Percentiles rank a stretch among this genome's conserved stretches.
Conservation (phyloP, 30 jellyfish, hydroid and myxozoan genomes). For the Rhopilema esculentum region DNA sequence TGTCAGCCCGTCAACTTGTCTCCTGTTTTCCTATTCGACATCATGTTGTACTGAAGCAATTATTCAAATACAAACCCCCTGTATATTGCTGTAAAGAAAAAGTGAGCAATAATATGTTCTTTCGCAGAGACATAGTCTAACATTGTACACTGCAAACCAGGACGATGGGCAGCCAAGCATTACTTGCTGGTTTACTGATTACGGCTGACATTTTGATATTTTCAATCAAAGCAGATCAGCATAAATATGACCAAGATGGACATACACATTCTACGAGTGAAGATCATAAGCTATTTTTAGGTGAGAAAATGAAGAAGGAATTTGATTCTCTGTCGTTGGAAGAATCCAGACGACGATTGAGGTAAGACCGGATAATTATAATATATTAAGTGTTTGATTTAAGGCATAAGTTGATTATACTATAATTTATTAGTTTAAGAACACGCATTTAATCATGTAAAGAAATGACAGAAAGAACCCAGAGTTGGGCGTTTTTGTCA, state of each 20-base stretch:
- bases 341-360: slow-evolving; percentile 83
- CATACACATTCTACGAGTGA: slow-evolving; percentile 55
- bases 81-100: neutral
- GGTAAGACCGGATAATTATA: slow-evolving; percentile 45
- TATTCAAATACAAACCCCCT: neutral
- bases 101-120: neutral
- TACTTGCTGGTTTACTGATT: neutral
- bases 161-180: neutral
- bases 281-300: slow-evolving; percentile 83
- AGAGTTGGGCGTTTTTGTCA: too few species aligned
- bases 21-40: neutral
- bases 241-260: slow-evolving; percentile 51
- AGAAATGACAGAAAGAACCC: too few species aligned
- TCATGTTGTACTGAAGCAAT: neutral
- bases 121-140: neutral
- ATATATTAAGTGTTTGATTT: too few species aligned
- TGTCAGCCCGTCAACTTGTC: neutral
- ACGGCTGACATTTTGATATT: neutral
- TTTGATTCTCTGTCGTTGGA: slow-evolving; percentile 81
- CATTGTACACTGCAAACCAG: neutral
- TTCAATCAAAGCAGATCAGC: neutral
- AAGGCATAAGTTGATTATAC: too few species aligned
- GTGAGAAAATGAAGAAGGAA: slow-evolving; percentile 71
- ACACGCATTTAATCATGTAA: too few species aligned
- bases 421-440: too few species aligned